These are phyloP conservation scores for Ginglymostoma cirratum DNA, from an alignment of 2,113 vertebrate species.

Conservation along the genomic window DNA sequence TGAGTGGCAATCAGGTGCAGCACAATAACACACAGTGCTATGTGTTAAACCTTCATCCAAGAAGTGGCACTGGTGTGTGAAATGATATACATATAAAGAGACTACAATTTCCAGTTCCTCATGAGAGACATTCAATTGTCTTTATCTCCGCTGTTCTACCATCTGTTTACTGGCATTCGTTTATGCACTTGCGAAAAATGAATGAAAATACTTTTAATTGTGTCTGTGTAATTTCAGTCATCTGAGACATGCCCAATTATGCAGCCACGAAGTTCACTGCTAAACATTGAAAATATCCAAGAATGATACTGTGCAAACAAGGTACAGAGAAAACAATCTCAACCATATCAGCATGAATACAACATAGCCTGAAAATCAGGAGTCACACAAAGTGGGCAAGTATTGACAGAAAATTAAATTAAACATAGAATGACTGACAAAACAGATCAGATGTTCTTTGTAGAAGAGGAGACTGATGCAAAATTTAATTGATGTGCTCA, in stretches of 20 bases:
- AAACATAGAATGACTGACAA: not conserved
- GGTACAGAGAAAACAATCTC: not conserved
- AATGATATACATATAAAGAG: not conserved
- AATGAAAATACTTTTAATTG: conserved; percentile 23
- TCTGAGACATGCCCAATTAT: conserved; percentile 24
- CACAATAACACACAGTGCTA: not conserved
- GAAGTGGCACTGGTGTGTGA: conserved; percentile 16
- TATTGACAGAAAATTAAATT: conserved; percentile 6
- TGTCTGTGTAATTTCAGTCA: conserved; percentile 6
- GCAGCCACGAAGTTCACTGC: not conserved
- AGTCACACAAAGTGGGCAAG: conserved; percentile 13
- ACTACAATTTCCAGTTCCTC: conserved; percentile 23
- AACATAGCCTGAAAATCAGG: not conserved
- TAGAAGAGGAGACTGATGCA: not conserved
- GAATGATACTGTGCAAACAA: not conserved
- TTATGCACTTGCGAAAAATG: conserved; percentile 5
- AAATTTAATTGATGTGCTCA: not conserved
- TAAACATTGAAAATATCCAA: conserved; percentile 5
- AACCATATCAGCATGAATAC: not conserved
- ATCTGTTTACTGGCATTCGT: conserved; percentile 25
- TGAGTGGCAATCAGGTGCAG: conserved; percentile 6
- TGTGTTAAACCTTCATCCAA: not conserved
- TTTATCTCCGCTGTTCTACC: conserved; percentile 18
- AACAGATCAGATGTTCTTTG: not conserved
- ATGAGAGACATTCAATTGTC: conserved; percentile 26